Conservation (phyloP, 2,888 invertebrate genomes). For the Calameuta pallipes region DNA sequence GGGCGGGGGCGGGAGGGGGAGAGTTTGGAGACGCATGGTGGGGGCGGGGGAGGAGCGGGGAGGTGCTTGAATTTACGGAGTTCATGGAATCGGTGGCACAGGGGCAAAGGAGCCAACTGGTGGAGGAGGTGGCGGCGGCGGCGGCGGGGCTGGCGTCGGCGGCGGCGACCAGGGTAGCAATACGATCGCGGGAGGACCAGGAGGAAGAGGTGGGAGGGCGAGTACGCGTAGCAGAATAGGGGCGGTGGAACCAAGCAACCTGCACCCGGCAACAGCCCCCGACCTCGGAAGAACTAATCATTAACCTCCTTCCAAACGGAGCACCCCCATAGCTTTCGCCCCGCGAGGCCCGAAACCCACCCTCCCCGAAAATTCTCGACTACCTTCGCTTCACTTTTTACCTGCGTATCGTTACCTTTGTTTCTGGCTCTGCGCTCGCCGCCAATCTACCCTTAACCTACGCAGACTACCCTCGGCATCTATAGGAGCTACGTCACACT, state of each 20-base stretch:
- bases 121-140: constrained; percentile 1
- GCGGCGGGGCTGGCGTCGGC: constrained; percentile 23
- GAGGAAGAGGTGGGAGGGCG: constrained; percentile 32
- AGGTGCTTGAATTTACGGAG: constrained; percentile 26
- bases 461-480: too few species aligned
- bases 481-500: too few species aligned
- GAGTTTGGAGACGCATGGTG: constrained; percentile 17
- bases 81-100: constrained; percentile 23
- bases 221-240: constrained; percentile 16
- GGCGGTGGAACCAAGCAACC: constrained; percentile 51
- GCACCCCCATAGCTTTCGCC: background rate
- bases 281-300: constrained; percentile 62
- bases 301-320: constrained; percentile 55
- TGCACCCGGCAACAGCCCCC: constrained; percentile 64
- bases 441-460: too few species aligned
- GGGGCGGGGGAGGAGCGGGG: constrained; percentile 26
- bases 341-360: constrained; percentile 25
- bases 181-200: constrained; percentile 29
- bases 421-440: too few species aligned
- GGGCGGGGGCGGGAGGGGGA: constrained; percentile 21
- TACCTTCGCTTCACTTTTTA: constrained; percentile 55
- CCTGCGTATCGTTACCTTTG: constrained; percentile 33
- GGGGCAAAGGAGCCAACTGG: constrained; percentile 6
- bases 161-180: constrained; percentile 33
- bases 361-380: constrained; percentile 24